Evolutionary conservation across 2,113 vertebrate species (phyloP), one percentile per base, ranked within the genome.

Genomic region (Mastomys natalensis): DNA sequence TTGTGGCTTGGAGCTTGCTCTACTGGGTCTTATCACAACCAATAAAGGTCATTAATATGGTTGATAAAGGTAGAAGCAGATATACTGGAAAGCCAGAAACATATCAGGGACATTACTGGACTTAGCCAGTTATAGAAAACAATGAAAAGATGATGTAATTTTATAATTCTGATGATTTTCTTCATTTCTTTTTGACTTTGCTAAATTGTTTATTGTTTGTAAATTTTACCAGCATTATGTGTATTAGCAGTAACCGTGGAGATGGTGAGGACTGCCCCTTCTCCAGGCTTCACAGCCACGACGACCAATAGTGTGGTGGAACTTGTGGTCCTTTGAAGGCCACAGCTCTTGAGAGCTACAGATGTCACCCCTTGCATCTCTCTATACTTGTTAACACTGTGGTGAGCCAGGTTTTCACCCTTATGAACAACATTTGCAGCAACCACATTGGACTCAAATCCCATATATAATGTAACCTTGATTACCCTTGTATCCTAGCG

Each of bases 21-120:
- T 78, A 62, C 37, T 16, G 19, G 53, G 45, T 90, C 31, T 85
- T 87, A 76, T 76, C 93, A 45, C 43, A 80, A 62, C 29, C n/a
- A 86, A 11, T 78, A 48, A 70, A 94, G 11, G 26, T 22, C 78
- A 3, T 40, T 70, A 51, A 40, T 45, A 37, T 12, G 22, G 48
- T 45, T 80, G 51, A 19, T 60, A 89, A 95, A 73, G 6, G 4
- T 21, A 51, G 40, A 89, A 70, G 1, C 68, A 76, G 34, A 26
- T 84, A 40, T 19, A 70, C 45, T 17, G 5, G 64, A 93, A 95
- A 92, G 88, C 43, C 80, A 80, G 29, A 92, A 95, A 92, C 48
- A 78, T 40, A 78, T 43, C 66, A n/a, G 74, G 13, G 13, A 17
- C 2, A 37, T 74, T 92, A 85, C 58, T 87, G 19, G 37, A 62